These are phyloP conservation scores for Brachyrhaphis roseni DNA, from an alignment of 2,797 vertebrate genomes.

Conservation along the genomic window DNA sequence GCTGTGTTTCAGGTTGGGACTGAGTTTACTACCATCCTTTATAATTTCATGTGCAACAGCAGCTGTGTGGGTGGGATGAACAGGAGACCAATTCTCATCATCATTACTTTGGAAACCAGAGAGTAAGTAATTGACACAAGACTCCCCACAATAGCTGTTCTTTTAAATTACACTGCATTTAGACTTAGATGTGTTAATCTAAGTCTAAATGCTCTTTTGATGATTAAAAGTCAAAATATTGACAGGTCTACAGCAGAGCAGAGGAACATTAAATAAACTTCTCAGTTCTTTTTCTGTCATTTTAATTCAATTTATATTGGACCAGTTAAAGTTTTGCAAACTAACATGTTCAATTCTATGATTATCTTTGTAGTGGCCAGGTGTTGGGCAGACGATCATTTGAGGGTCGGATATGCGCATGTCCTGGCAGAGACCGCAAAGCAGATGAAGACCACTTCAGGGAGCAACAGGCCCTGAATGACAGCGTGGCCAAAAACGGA, in stretches of 20 bases:
- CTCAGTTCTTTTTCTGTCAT: background rate
- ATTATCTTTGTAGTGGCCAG: conserved; percentile 84
- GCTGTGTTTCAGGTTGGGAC: conserved; percentile 90
- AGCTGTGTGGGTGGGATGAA: conserved; percentile 99
- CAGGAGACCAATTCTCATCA: conserved; percentile 96
- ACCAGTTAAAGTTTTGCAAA: background rate
- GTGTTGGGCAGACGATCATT: conserved; percentile 95
- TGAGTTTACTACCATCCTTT: conserved; percentile 97
- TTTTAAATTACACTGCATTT: background rate
- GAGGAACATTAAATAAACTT: background rate
- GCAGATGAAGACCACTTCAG: conserved; percentile 96
- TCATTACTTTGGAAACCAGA: conserved; percentile 95
- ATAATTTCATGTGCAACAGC: conserved; percentile 99
- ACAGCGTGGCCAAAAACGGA: conserved; percentile 88
- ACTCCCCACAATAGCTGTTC: background rate
- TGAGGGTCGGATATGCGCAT: conserved; percentile 97
- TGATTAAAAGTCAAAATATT: background rate
- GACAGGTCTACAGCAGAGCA: background rate
- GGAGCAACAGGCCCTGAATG: conserved; percentile 93
- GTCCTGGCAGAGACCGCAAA: conserved; percentile 95
- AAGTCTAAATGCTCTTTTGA: background rate
- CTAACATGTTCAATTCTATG: background rate
- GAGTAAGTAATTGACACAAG: conserved; percentile 85
- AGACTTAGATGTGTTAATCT: background rate
- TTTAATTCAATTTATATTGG: background rate